Conservation (phyloP, 2,113 vertebrate genomes). For the Caloenas nicobarica region DNA sequence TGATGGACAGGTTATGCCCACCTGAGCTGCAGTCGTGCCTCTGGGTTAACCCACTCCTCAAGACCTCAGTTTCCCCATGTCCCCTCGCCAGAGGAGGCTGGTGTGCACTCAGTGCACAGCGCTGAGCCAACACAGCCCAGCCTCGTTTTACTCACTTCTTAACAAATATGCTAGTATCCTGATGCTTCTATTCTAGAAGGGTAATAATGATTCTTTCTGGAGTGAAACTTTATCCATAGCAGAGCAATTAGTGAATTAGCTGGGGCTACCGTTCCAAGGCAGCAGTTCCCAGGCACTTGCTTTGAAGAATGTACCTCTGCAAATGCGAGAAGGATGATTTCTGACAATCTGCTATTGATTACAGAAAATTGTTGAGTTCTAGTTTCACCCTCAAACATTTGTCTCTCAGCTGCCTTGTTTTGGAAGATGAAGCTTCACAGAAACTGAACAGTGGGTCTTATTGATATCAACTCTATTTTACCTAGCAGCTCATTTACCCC, state of each 20-base stretch:
- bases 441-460: constrained; percentile 38
- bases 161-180: not conserved
- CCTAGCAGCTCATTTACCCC: constrained; percentile 50
- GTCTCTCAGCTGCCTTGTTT: constrained; percentile 46
- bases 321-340: not conserved
- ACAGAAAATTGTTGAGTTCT: constrained; percentile 51
- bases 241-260: constrained; percentile 44
- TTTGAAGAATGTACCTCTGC: constrained; percentile 39
- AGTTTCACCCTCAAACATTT: constrained; percentile 40
- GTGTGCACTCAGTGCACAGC: not conserved
- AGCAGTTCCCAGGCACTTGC: constrained; percentile 13
- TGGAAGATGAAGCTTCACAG: constrained; percentile 42
- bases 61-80: not conserved
- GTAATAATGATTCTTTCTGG: constrained; percentile 16
- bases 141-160: not conserved
- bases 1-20: not conserved
- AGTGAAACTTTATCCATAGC: not conserved
- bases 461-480: constrained; percentile 39
- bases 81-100: not conserved
- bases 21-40: not conserved
- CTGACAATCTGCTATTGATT: constrained; percentile 42
- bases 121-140: not conserved
- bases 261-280: not conserved
- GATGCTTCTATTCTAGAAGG: constrained; percentile 5
- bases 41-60: not conserved